Evolutionary conservation across 2,888 invertebrate genomes (phyloP), one percentile per base, ranked within the genome.

Genomic region (Meloe dianella): DNA sequence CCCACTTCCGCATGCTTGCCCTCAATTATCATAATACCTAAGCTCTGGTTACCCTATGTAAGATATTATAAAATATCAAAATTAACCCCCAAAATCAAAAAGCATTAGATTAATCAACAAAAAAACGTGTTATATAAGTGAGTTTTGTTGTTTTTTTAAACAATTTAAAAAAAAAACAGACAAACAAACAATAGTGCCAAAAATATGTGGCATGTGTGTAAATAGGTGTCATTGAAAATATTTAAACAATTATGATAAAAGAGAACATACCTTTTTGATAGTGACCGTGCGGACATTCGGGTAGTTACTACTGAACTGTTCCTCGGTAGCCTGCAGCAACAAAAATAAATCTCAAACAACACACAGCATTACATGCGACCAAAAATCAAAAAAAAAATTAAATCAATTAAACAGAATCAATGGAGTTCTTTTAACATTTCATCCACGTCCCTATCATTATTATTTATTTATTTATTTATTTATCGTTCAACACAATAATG

Each of bases 21-120:
- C 82, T 96, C 96, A 83, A 96, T 95, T 79, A 96, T 95, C 96
- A 96, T 96, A 80, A 96, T 94, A 71, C 96, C 96, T 73, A 96
- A 86, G 67, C 94, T 94, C 70, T 92, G 90, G 66, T 89, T 88
- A 75, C 91, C 92, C 92, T 93, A 87, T 71, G 85, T 51, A 0
- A 4, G 54, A 54, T 54, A 27, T 54, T 22, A 51, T 22, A 54
- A 54, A 54, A 30, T 24, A 56, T 35, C 22, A 24, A 24, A 58
- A 29, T 47, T 58, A 51, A 63, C 29, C 47, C 63, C 60, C 38
- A 59, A 54, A 54, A 22, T 17, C n/a, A 29, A 58, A 14, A n/a
- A 30, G 30, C 14, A 24, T 56, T 41, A 41, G 41, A 41, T 41
- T 41, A 41, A 41, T 9, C 8, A 41, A 41, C n/a, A n/a, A n/a